Evolutionary conservation across 2,888 invertebrate species (phyloP).

Genomic region (Salpingus planirostris): DNA sequence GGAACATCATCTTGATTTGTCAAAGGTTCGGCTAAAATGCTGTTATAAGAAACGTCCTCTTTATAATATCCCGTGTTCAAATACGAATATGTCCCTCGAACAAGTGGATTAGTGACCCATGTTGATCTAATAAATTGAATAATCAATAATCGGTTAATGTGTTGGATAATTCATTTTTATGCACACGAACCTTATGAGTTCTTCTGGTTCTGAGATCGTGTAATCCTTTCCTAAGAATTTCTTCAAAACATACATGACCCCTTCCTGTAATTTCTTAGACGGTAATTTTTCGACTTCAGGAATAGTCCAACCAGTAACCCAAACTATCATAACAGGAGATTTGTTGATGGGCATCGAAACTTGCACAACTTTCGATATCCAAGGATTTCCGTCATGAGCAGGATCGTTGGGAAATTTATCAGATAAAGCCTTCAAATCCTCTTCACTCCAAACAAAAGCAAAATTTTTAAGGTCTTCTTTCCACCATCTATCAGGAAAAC

Average conservation of each 20-base stretch:
- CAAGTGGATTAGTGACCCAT: constrained; percentile 23
- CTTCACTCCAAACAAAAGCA: constrained; percentile 19
- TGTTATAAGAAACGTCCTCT: constrained; percentile 3
- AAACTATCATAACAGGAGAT: constrained; percentile 52
- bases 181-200: constrained; percentile 28
- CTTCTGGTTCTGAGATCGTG: constrained; percentile 42
- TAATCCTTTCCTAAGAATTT: constrained; percentile 44
- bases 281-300: constrained; percentile 51
- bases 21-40: constrained; percentile 6
- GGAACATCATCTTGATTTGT: background rate
- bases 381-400: constrained; percentile 14
- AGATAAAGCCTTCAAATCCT: constrained; percentile 21
- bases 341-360: constrained; percentile 32
- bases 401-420: constrained; percentile 23
- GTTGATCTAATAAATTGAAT: constrained; percentile 17
- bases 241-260: constrained; percentile 44
- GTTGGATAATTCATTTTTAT: constrained; percentile 1
- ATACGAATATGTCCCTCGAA: constrained; percentile 24
- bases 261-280: constrained; percentile 45
- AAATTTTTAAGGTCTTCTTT: constrained; percentile 7
- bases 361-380: constrained; percentile 14
- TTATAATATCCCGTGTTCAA: constrained; percentile 15
- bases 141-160: constrained; percentile 1
- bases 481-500: constrained; percentile 22
- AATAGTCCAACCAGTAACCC: constrained; percentile 56